These are phyloP conservation scores for Muschampia plurimacula DNA, from an alignment of 2,888 invertebrate genomes.

Conservation along the genomic window DNA sequence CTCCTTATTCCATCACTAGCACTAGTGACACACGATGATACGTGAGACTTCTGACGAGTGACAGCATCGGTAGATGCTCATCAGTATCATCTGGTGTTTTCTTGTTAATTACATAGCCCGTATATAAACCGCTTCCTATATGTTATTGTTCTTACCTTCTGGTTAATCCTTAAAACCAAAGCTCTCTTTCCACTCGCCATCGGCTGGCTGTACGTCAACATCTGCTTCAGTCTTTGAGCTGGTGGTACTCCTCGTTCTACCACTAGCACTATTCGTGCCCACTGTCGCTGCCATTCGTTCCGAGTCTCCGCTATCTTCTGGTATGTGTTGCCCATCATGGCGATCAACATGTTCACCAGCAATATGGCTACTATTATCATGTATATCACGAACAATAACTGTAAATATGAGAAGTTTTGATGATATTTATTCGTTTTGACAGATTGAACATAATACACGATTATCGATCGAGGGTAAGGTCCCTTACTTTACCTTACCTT, in stretches of 20 bases:
- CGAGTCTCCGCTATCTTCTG: conserved; percentile 98
- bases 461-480: not conserved
- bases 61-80: too few relatives aligned
- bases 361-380: conserved; percentile 98
- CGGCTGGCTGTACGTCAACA: conserved; percentile 97
- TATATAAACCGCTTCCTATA: too few relatives aligned
- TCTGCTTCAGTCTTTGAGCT: conserved; percentile 92
- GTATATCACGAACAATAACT: conserved; percentile 97
- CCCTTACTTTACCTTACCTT: too few relatives aligned
- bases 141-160: conserved; percentile 86
- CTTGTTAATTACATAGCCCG: too few relatives aligned
- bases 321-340: conserved; percentile 99
- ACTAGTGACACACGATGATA: too few relatives aligned
- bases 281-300: conserved; percentile 99
- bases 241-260: conserved; percentile 98
- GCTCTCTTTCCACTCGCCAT: conserved; percentile 96
- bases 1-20: too few relatives aligned
- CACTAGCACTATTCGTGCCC: conserved; percentile 98
- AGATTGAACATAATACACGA: not conserved
- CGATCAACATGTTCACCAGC: conserved; percentile 98
- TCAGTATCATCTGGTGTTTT: too few relatives aligned
- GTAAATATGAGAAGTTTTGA: conserved; percentile 49
- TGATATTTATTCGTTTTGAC: not conserved
- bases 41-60: too few relatives aligned
- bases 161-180: conserved; percentile 94